Conservation (phyloP, 2,888 invertebrate genomes). For the Microctonus aethiopoides region DNA sequence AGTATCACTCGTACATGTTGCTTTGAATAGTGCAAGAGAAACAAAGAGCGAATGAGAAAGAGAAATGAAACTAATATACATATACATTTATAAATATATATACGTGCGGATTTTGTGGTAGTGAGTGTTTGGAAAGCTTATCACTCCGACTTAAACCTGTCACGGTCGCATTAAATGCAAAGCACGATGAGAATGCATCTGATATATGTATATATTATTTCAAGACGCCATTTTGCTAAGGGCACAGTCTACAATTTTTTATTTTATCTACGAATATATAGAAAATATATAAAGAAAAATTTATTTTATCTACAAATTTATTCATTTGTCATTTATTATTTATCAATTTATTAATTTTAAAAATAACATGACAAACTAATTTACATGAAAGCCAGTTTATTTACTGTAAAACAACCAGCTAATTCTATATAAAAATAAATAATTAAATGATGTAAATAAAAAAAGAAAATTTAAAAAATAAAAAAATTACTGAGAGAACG, state of each 20-base stretch:
- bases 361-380: neutral
- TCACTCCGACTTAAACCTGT: slow-evolving; percentile 29
- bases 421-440: neutral
- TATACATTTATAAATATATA: neutral
- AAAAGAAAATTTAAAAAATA: neutral
- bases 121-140: slow-evolving; percentile 9
- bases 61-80: neutral
- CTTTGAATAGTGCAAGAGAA: neutral
- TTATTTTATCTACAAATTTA: neutral
- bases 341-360: too few species aligned
- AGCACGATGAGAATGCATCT: slow-evolving; percentile 27
- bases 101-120: neutral
- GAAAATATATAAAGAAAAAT: neutral
- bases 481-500: neutral
- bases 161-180: slow-evolving; percentile 22
- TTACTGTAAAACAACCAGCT: neutral
- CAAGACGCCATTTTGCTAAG: neutral
- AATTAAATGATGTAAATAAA: neutral
- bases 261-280: neutral
- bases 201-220: too few species aligned
- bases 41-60: neutral
- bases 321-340: neutral
- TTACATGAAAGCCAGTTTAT: neutral
- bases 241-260: too few species aligned
- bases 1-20: slow-evolving; percentile 22